Conservation (phyloP, 2,797 vertebrate genomes). For the Melanotaenia pygmaea region DNA sequence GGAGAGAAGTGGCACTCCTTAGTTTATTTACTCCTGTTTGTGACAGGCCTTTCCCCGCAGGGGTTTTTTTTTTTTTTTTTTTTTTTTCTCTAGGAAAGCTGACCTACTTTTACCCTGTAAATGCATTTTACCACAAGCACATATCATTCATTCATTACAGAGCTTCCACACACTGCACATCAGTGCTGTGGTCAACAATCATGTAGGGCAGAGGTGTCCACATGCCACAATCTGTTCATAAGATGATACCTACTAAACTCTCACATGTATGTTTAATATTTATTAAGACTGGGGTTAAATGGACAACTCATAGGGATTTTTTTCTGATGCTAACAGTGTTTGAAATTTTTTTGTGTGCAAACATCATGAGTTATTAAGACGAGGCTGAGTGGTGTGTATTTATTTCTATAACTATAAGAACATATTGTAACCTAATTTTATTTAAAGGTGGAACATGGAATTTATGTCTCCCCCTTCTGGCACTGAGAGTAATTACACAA, state of each 20-base stretch:
- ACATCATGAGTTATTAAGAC: constrained; percentile 37
- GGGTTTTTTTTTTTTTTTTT: constrained; percentile 1
- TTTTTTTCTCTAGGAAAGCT: constrained; percentile 71
- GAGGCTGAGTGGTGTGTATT: constrained; percentile 21
- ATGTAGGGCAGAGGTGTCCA: constrained; percentile 13
- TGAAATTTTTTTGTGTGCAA: constrained; percentile 10
- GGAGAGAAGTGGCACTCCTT: too few species aligned
- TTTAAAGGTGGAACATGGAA: background rate
- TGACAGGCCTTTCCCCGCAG: too few species aligned
- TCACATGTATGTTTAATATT: constrained; percentile 1
- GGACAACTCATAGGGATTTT: background rate
- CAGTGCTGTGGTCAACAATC: constrained; percentile 20
- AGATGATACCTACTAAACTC: constrained; percentile 7
- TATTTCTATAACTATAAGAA: background rate
- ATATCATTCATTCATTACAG: constrained; percentile 66
- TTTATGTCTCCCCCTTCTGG: background rate
- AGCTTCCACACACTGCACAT: constrained; percentile 41
- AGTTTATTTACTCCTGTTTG: too few species aligned
- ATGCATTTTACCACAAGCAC: constrained; percentile 69
- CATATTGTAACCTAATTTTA: background rate
- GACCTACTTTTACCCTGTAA: constrained; percentile 79
- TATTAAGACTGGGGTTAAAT: background rate
- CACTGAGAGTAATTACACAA: background rate
- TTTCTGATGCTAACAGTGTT: background rate
- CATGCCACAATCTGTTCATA: constrained; percentile 1